phyloP scores from a whole-genome alignment of 2,888 invertebrate species.

The Megamerina dolium region DNA sequence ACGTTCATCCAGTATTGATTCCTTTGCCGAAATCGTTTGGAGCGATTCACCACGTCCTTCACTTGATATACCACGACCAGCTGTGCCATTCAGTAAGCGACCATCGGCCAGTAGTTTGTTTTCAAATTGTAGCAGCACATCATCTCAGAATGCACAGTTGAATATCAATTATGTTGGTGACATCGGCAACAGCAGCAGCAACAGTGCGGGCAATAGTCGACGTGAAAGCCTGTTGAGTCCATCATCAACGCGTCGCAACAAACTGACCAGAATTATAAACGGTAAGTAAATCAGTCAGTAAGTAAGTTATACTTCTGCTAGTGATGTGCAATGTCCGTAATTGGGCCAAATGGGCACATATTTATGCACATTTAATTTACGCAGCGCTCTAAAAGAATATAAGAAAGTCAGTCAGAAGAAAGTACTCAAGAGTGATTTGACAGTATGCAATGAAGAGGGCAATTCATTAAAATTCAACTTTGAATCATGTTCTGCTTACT shows the following conservation, averaged over 20 bases:
- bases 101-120: slow-evolving; percentile 45
- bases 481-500: too few relatives aligned
- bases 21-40: slow-evolving; percentile 68
- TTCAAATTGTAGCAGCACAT: slow-evolving; percentile 41
- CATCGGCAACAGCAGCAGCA: slow-evolving; percentile 13
- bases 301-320: too few relatives aligned
- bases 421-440: too few relatives aligned
- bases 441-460: too few relatives aligned
- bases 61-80: slow-evolving; percentile 40
- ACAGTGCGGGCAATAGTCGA: slow-evolving; percentile 40
- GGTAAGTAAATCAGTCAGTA: slow-evolving; percentile 52
- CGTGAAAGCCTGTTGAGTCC: slow-evolving; percentile 66
- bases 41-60: slow-evolving; percentile 51
- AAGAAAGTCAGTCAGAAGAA: too few relatives aligned
- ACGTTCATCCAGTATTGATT: slow-evolving; percentile 75
- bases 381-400: too few relatives aligned
- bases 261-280: slow-evolving; percentile 66
- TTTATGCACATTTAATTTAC: too few relatives aligned
- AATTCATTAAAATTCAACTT: too few relatives aligned
- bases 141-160: slow-evolving; percentile 39
- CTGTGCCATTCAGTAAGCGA: slow-evolving; percentile 44
- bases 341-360: too few relatives aligned
- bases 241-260: slow-evolving; percentile 67
- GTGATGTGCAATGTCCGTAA: too few relatives aligned
- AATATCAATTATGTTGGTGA: slow-evolving; percentile 40